Percentiles rank a stretch among this genome's conserved stretches.
Conservation (phyloP, 2,888 invertebrate genomes). For the Sarcophaga caerulescens region DNA sequence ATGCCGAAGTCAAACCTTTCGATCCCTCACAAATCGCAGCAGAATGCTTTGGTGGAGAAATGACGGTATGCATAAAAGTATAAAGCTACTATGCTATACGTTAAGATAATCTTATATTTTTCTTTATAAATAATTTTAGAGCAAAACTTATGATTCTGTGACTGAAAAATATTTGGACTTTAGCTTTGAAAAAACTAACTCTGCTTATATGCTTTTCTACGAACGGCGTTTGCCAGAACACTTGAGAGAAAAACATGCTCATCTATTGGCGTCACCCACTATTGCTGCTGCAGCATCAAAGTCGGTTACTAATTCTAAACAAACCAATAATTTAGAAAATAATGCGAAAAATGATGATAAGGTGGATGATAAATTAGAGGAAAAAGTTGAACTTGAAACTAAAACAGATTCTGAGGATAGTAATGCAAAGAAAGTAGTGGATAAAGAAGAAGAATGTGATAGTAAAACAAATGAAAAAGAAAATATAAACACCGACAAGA, state of each 20-base stretch:
- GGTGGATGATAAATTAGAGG: constrained; percentile 22
- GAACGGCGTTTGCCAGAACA: constrained; percentile 86
- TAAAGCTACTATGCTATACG: not conserved
- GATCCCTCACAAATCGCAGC: constrained; percentile 96
- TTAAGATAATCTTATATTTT: constrained; percentile 16
- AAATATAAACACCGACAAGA: constrained; percentile 55
- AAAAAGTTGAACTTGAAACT: constrained; percentile 36
- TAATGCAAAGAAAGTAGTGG: constrained; percentile 41
- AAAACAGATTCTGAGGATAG: constrained; percentile 60
- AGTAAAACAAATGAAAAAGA: constrained; percentile 55
- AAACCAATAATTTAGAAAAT: constrained; percentile 8
- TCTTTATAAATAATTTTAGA: constrained; percentile 82
- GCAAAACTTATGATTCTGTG: constrained; percentile 97
- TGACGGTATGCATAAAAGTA: constrained; percentile 86
- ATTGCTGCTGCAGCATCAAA: constrained; percentile 5
- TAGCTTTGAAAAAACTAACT: constrained; percentile 98
- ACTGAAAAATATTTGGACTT: constrained; percentile 99
- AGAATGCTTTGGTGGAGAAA: constrained; percentile 98
- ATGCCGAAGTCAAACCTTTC: constrained; percentile 96
- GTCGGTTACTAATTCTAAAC: not conserved
- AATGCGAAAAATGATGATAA: constrained; percentile 5
- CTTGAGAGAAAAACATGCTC: constrained; percentile 78
- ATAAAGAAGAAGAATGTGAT: constrained; percentile 65
- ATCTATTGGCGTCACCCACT: constrained; percentile 73
- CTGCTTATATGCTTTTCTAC: constrained; percentile 98